A percentile compares a stretch with the other conserved stretches of the same genome.
Evolutionary conservation across 2,888 invertebrate species (phyloP).

Genomic region (Kryphioiulus occultus): DNA sequence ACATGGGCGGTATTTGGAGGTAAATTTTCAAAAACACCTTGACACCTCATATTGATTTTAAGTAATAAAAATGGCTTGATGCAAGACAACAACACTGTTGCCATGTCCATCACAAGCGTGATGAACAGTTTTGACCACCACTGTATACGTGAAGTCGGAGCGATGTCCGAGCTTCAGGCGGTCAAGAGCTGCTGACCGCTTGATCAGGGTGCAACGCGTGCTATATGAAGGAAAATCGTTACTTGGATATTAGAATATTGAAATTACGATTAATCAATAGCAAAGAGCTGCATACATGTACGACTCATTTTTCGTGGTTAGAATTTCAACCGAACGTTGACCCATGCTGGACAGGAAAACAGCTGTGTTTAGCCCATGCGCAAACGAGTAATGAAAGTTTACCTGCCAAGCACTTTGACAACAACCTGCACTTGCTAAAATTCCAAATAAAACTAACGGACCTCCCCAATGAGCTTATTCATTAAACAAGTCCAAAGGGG

Average conservation of each 20-base stretch:
- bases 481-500: too few species aligned
- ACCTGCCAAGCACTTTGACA: neutral
- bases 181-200: slow-evolving; percentile 5
- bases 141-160: neutral
- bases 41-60: too few species aligned
- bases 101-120: too few species aligned
- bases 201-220: neutral
- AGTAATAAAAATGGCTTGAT: too few species aligned
- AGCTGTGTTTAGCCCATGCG: neutral
- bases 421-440: neutral
- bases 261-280: neutral
- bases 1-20: too few species aligned
- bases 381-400: neutral
- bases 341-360: neutral
- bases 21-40: too few species aligned
- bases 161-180: neutral
- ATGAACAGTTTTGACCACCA: neutral
- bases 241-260: neutral
- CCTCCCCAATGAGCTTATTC: neutral
- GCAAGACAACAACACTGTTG: too few species aligned
- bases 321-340: slow-evolving; percentile 5
- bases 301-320: neutral
- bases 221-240: neutral
- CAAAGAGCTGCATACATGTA: neutral
- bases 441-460: neutral